phyloP scores from a whole-genome alignment of 2,888 invertebrate genomes.

The Tridacna crocea region DNA sequence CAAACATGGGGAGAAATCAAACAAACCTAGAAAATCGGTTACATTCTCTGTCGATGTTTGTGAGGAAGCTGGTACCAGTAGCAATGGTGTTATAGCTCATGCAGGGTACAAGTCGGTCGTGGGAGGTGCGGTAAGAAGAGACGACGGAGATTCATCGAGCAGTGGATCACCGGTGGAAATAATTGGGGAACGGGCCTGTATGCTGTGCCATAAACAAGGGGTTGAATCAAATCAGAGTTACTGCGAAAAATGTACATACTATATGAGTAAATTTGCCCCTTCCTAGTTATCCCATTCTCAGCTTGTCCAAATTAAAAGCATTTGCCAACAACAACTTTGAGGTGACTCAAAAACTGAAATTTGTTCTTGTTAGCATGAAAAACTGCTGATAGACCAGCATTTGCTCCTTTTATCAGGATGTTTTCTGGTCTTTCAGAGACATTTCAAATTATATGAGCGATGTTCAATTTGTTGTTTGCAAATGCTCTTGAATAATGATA shows the following conservation, averaged over 20 bases:
- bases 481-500: no score
- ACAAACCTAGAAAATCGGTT: slow-evolving; percentile 89
- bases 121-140: slow-evolving; percentile 63
- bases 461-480: no score
- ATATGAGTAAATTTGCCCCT: slow-evolving; percentile 87
- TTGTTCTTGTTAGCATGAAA: not conserved
- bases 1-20: slow-evolving; percentile 61
- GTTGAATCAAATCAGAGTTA: slow-evolving; percentile 92
- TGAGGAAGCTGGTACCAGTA: slow-evolving; percentile 94
- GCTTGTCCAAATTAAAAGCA: no score
- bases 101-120: slow-evolving; percentile 71
- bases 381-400: not conserved
- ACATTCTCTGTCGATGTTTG: slow-evolving; percentile 98
- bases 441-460: no score
- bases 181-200: slow-evolving; percentile 89
- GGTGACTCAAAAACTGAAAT: no score
- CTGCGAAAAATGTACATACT: slow-evolving; percentile 96
- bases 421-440: no score
- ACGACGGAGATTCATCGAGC: slow-evolving; percentile 73
- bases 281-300: slow-evolving; percentile 25
- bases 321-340: no score
- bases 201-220: slow-evolving; percentile 94
- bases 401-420: no score
- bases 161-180: slow-evolving; percentile 69
- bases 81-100: slow-evolving; percentile 24